Evolutionary conservation across 2,888 invertebrate genomes (phyloP).

Genomic region (Eupsilia transversa): DNA sequence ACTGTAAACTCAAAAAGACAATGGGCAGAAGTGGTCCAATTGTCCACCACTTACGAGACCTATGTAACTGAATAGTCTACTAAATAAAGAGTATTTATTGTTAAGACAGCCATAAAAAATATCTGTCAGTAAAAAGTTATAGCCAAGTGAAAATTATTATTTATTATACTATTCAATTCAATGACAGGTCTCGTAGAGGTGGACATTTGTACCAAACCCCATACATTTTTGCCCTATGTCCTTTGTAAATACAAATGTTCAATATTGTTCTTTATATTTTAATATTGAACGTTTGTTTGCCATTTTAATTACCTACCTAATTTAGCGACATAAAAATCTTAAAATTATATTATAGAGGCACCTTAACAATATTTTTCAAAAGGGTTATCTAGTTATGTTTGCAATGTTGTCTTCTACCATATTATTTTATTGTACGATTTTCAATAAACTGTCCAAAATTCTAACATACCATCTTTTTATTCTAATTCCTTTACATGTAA

Average conservation of each 20-base stretch:
- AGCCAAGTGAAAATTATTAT: background rate
- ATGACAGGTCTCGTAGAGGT: background rate
- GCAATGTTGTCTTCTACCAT: conserved; percentile 54
- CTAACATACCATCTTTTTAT: conserved; percentile 68
- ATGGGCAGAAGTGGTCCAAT: background rate
- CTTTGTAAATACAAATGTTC: conserved; percentile 11
- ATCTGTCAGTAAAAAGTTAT: background rate
- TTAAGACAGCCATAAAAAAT: background rate
- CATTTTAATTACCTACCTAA: conserved; percentile 18
- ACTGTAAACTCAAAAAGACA: background rate
- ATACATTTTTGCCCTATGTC: background rate
- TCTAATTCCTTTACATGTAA: conserved; percentile 53
- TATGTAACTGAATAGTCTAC: conserved; percentile 9
- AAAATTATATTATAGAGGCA: conserved; percentile 13
- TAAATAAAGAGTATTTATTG: background rate
- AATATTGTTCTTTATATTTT: background rate
- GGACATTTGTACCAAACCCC: background rate
- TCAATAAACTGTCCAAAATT: conserved; percentile 77
- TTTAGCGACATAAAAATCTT: conserved; percentile 1
- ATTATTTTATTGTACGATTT: conserved; percentile 64
- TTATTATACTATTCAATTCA: background rate
- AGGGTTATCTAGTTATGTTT: conserved; percentile 29
- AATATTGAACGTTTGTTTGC: background rate
- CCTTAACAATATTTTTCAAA: conserved; percentile 20
- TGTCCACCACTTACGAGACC: background rate